These are phyloP conservation scores for Saccostrea glomerata DNA, from an alignment of 1,140 invertebrate genomes.

Conservation along the genomic window DNA sequence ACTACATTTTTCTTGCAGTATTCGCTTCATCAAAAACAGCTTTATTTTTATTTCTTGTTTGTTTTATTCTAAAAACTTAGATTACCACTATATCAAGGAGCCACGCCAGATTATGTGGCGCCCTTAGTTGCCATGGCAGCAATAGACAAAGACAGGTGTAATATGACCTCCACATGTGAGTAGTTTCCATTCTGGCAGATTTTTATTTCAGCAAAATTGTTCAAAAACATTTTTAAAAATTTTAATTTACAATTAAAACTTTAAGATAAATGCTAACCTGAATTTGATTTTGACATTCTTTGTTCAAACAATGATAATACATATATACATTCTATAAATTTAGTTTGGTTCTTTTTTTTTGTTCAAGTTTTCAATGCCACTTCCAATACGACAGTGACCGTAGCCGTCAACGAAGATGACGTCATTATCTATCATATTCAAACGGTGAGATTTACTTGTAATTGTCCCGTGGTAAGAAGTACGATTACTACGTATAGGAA, in stretches of 20 bases:
- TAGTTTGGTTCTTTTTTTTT: not conserved
- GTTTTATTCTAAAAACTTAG: not conserved
- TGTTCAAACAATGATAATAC: not conserved
- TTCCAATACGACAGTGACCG: not conserved
- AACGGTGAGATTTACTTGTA: not conserved
- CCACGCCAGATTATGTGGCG: slow-evolving; percentile 56
- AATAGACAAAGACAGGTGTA: slow-evolving; percentile 51
- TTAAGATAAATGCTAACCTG: not conserved
- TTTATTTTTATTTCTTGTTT: too few species aligned
- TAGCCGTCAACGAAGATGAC: not conserved
- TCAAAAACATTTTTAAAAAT: not conserved
- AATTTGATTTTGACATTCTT: not conserved
- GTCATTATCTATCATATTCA: slow-evolving; percentile 23
- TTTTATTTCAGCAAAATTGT: not conserved
- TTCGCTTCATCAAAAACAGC: too few species aligned
- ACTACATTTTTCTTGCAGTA: too few species aligned
- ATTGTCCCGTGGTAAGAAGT: too few species aligned
- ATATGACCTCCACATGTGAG: slow-evolving; percentile 24
- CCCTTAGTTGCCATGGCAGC: slow-evolving; percentile 50
- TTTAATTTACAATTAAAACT: not conserved
- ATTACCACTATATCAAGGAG: slow-evolving; percentile 56
- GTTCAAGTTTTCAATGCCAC: slow-evolving; percentile 22
- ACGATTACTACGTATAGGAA: too few species aligned
- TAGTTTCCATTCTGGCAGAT: not conserved
- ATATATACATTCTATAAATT: too few species aligned